Evolutionary conservation across 35 echinoderm and acorn worm genomes (phyloP).

Genomic region (Heliocidaris tuberculata): DNA sequence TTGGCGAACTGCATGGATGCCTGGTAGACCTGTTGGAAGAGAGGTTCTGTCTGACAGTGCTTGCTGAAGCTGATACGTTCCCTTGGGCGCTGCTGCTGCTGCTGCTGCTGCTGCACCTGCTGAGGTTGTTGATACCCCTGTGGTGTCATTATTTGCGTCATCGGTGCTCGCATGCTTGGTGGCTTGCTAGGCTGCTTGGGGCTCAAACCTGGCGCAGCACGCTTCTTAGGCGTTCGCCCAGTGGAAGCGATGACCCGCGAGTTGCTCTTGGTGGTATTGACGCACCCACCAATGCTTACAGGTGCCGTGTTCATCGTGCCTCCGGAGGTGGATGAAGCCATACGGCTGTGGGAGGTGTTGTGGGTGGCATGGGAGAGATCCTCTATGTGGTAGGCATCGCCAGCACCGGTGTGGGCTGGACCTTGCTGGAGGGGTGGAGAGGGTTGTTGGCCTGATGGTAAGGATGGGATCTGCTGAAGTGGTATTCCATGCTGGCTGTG

Average conservation of each 20-base stretch:
- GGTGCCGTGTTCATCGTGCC: not conserved
- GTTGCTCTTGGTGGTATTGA: not conserved
- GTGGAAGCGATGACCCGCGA: not conserved
- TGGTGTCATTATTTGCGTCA: conserved; percentile 4
- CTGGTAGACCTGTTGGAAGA: not conserved
- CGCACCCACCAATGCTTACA: not conserved
- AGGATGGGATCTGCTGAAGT: conserved; percentile 2
- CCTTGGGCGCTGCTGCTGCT: not conserved
- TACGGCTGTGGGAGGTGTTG: not conserved
- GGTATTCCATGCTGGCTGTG: conserved; percentile 20
- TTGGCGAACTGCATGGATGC: not conserved
- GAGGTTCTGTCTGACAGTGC: conserved; percentile 2
- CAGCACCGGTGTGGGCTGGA: not conserved
- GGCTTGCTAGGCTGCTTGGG: not conserved
- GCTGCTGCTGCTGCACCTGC: not conserved
- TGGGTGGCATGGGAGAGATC: conserved; percentile 21
- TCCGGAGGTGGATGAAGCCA: not conserved
- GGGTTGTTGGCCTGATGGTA: not conserved
- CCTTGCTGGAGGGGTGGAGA: conserved; percentile 6
- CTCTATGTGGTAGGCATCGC: not conserved
- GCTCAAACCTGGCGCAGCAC: not conserved
- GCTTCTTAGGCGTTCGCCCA: not conserved
- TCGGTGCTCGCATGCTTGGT: not conserved
- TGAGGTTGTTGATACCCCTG: not conserved
- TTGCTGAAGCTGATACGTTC: not conserved